Conservation (phyloP, 2,113 vertebrate genomes). For the Neofelis nebulosa region DNA sequence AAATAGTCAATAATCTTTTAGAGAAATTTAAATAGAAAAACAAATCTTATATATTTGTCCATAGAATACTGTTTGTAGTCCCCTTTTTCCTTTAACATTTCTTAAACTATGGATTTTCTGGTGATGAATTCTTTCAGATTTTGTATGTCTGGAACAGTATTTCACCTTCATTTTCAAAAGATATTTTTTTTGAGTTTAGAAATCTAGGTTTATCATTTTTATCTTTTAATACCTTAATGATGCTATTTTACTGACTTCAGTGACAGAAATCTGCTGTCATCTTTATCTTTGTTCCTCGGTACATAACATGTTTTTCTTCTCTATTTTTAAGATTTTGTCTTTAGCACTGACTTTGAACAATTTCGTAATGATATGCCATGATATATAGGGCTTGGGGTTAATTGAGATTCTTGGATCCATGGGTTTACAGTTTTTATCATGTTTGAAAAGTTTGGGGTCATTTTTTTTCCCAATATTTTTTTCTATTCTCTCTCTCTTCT, state of each 20-base stretch:
- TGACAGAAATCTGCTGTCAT: not conserved
- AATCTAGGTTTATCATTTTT: not conserved
- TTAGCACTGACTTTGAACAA: not conserved
- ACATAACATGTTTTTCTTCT: not conserved
- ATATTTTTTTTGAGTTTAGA: not conserved
- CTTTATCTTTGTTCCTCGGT: not conserved
- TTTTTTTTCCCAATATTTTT: not conserved
- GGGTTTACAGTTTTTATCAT: not conserved
- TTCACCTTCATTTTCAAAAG: not conserved
- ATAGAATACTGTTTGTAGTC: not conserved
- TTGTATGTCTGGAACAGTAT: not conserved
- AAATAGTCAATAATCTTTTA: not conserved
- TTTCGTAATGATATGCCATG: not conserved
- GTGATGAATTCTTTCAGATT: not conserved
- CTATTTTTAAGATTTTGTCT: not conserved
- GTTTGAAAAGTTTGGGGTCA: not conserved
- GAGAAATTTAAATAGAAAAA: not conserved
- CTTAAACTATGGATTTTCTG: not conserved
- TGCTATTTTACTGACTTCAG: not conserved
- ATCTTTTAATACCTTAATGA: not conserved
- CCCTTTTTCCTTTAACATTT: not conserved
- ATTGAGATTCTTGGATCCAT: not conserved
- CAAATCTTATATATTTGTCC: not conserved
- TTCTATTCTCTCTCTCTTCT: not conserved
- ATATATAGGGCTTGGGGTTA: not conserved